These are phyloP conservation scores for Prochilodus magdalenae DNA, from an alignment of 2,113 vertebrate species.

Conservation along the genomic window DNA sequence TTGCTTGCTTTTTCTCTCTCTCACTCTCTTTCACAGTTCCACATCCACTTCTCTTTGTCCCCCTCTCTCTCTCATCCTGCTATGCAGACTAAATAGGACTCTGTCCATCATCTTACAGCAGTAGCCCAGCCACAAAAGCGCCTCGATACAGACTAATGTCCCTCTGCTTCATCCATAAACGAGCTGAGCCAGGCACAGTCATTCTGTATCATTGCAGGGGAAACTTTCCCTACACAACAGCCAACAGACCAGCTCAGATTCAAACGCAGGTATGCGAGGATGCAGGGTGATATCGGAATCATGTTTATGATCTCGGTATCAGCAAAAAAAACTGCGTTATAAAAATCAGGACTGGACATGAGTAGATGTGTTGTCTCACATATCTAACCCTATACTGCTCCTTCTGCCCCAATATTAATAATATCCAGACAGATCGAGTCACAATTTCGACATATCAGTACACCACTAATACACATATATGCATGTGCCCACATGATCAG, in stretches of 20 bases:
- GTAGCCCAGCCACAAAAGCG: background rate
- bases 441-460: no score
- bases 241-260: background rate
- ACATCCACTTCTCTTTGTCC: background rate
- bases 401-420: no score
- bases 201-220: background rate
- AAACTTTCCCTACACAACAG: background rate
- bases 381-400: no score
- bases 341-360: no score
- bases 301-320: no score
- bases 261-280: background rate
- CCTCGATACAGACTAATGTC: background rate
- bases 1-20: constrained; percentile 2
- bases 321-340: no score
- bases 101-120: constrained; percentile 10
- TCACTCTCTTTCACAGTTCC: background rate
- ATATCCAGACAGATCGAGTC: no score
- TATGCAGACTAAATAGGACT: constrained; percentile 3
- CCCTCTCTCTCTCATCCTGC: background rate
- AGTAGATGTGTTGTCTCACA: no score
- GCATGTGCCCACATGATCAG: background rate
- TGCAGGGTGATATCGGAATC: no score
- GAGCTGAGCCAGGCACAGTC: background rate
- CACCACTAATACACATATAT: background rate
- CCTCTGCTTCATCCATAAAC: background rate